Conservation (phyloP, 2,797 vertebrate species). For the Lepilemur septentrionalis region DNA sequence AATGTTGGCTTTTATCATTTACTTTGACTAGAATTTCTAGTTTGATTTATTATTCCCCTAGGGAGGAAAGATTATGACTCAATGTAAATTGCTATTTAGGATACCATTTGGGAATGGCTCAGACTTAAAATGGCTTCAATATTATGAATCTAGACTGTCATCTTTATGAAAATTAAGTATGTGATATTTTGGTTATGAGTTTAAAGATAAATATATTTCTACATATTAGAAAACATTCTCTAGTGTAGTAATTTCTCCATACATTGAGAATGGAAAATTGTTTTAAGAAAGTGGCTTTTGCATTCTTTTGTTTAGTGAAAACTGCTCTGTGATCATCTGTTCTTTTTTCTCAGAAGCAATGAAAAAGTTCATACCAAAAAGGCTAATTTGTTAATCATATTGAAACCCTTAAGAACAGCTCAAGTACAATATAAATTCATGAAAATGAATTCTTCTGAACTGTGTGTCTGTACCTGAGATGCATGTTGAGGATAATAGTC, state of each 20-base stretch:
- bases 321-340: neutral
- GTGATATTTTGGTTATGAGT: slow-evolving; percentile 5
- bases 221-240: neutral
- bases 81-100: neutral
- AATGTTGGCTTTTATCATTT: slow-evolving; percentile 29
- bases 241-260: neutral
- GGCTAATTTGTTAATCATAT: neutral
- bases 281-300: neutral
- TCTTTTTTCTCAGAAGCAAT: slow-evolving; percentile 20
- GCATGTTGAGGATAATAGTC: neutral
- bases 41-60: neutral
- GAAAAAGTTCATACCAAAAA: neutral
- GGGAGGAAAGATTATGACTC: neutral
- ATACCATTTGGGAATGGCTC: neutral
- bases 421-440: neutral
- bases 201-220: neutral
- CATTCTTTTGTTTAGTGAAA: slow-evolving; percentile 24
- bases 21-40: neutral
- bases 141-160: neutral
- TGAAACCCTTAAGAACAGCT: neutral
- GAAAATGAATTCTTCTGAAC: slow-evolving; percentile 14
- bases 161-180: slow-evolving; percentile 44
- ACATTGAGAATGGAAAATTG: slow-evolving; percentile 33
- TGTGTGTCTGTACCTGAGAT: neutral
- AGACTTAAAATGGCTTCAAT: slow-evolving; percentile 31